phyloP scores from a whole-genome alignment of 2,888 invertebrate species.

The Mimachlamys varia region DNA sequence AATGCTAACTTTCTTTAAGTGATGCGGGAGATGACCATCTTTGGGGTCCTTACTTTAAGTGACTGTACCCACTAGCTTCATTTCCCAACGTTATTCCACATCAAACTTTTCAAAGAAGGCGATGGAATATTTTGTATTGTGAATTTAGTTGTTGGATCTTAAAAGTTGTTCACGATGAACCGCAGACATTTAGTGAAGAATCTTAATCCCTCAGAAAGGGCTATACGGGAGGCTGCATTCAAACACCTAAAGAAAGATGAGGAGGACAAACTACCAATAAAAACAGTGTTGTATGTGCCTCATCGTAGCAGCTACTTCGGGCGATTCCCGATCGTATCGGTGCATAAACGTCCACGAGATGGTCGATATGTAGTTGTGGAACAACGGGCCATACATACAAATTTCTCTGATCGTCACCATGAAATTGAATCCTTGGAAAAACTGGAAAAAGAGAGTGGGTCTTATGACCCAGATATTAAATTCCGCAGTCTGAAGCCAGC shows the following conservation, averaged over 20 bases:
- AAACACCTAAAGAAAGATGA: slow-evolving; percentile 49
- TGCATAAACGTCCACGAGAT: slow-evolving; percentile 62
- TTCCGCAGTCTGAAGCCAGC: slow-evolving; percentile 59
- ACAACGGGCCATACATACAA: slow-evolving; percentile 66
- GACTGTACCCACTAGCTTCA: background rate
- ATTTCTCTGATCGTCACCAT: slow-evolving; percentile 52
- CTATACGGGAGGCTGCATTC: background rate
- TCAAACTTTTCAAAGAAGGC: background rate
- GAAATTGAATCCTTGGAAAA: slow-evolving; percentile 38
- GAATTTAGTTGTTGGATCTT: background rate
- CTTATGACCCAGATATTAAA: slow-evolving; percentile 39
- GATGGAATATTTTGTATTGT: background rate
- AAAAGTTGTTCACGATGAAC: background rate
- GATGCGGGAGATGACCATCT: background rate
- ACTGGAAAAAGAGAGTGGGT: slow-evolving; percentile 39
- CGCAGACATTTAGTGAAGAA: background rate
- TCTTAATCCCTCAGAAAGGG: background rate
- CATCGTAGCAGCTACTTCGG: slow-evolving; percentile 59
- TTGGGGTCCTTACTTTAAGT: background rate
- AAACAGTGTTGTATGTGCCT: slow-evolving; percentile 64
- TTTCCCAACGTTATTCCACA: background rate
- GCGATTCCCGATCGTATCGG: slow-evolving; percentile 63
- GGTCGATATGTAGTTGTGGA: slow-evolving; percentile 72
- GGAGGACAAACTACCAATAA: slow-evolving; percentile 58
- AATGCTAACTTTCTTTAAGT: background rate